Evolutionary conservation across 2,888 invertebrate species (phyloP).

Genomic region (Brachynemurus nebulosus): DNA sequence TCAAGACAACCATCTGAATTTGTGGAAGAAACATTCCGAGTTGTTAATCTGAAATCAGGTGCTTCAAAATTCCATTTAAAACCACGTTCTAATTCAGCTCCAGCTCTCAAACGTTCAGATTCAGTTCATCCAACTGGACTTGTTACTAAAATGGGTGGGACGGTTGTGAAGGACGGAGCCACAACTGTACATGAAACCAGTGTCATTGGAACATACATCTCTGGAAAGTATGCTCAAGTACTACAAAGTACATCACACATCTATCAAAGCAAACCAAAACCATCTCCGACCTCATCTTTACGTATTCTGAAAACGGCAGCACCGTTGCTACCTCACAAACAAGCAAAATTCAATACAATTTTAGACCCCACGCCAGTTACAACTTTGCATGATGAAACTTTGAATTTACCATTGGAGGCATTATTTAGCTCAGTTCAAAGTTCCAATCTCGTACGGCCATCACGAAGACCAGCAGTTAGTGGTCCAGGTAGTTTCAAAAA

Average conservation of each 20-base stretch:
- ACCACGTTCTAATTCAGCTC: conserved; percentile 31
- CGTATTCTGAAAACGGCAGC: conserved; percentile 66
- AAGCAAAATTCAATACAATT: conserved; percentile 33
- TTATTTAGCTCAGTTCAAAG: conserved; percentile 37
- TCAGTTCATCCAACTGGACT: conserved; percentile 62
- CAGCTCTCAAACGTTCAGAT: conserved; percentile 31
- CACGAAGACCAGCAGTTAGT: conserved; percentile 37
- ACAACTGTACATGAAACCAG: conserved; percentile 79
- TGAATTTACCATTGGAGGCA: conserved; percentile 37
- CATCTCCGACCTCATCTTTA: conserved; percentile 49
- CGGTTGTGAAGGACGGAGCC: conserved; percentile 64
- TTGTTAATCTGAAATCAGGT: conserved; percentile 65
- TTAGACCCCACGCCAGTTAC: conserved; percentile 50
- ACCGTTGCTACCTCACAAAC: conserved; percentile 38
- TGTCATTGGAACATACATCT: conserved; percentile 78
- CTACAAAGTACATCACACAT: conserved; percentile 68
- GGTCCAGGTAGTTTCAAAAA: conserved; percentile 41
- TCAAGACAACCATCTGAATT: conserved; percentile 75
- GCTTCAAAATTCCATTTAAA: conserved; percentile 36
- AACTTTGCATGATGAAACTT: conserved; percentile 41
- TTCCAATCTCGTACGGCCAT: conserved; percentile 32
- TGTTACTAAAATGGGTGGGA: conserved; percentile 73
- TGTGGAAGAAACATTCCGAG: conserved; percentile 73
- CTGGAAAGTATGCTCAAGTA: conserved; percentile 79
- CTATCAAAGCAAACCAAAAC: conserved; percentile 36